A percentile compares a stretch with the other conserved stretches of the same genome.
Conservation (phyloP, 2,113 vertebrate genomes). For the Globicephala melas region DNA sequence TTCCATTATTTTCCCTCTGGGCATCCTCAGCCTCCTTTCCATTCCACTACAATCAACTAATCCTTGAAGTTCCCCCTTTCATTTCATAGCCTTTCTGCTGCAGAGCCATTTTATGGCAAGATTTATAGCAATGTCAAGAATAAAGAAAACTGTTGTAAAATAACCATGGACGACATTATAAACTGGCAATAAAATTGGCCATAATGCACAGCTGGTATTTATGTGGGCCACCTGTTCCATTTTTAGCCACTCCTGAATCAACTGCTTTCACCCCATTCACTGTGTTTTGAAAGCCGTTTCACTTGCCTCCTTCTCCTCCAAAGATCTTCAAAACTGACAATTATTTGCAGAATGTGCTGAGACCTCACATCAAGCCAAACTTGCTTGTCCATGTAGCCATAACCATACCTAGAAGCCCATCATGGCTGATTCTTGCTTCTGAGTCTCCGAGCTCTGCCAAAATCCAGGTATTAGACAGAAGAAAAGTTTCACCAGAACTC, state of each 20-base stretch:
- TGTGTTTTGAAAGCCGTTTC: conserved; percentile 18
- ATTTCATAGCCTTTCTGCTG: conserved; percentile 63
- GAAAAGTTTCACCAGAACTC: neutral
- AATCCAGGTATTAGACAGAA: neutral
- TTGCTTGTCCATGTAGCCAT: neutral
- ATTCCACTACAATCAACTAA: neutral
- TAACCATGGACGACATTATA: conserved; percentile 70
- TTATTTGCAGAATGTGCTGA: neutral
- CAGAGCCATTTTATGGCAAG: conserved; percentile 75
- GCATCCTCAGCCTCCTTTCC: neutral
- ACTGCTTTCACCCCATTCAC: conserved; percentile 19
- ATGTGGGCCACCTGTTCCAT: conserved; percentile 77
- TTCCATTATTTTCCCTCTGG: conserved; percentile 40
- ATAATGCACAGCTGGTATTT: conserved; percentile 75
- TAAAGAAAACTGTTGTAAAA: conserved; percentile 75
- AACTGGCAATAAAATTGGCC: conserved; percentile 75
- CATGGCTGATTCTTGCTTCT: neutral
- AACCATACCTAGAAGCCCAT: neutral
- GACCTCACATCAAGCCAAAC: too few species aligned
- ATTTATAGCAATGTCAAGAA: conserved; percentile 75
- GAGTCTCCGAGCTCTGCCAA: neutral
- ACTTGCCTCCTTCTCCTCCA: neutral
- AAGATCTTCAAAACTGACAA: neutral
- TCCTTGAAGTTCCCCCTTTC: conserved; percentile 43
- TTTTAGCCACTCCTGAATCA: conserved; percentile 62